Evolutionary conservation across 2,888 invertebrate genomes (phyloP).

Genomic region (Dicycla oo): DNA sequence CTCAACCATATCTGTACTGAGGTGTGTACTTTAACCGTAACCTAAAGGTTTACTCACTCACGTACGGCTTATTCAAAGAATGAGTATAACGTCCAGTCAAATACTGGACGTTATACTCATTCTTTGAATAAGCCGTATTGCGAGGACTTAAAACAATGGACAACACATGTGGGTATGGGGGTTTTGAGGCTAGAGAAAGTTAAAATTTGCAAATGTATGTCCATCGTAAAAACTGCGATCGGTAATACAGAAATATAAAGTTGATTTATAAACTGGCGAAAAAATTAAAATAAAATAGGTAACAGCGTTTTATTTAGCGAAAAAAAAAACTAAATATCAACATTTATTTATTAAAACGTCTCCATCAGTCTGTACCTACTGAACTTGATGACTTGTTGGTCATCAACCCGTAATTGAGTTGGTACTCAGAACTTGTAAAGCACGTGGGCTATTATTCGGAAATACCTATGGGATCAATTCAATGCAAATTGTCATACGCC

Average conservation of each 20-base stretch:
- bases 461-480: conserved; percentile 83
- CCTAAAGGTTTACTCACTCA: conserved; percentile 57
- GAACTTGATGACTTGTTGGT: conserved; percentile 63
- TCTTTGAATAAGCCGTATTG: conserved; percentile 71
- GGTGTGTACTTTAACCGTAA: conserved; percentile 35
- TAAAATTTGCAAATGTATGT: conserved; percentile 83
- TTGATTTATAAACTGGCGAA: conserved; percentile 35
- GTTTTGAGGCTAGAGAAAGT: conserved; percentile 90
- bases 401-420: conserved; percentile 73
- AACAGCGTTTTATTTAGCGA: not conserved
- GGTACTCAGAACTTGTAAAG: conserved; percentile 63
- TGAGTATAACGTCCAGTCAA: conserved; percentile 69
- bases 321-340: not conserved
- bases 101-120: conserved; percentile 69
- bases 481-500: conserved; percentile 86
- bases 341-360: not conserved
- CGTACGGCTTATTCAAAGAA: conserved; percentile 61
- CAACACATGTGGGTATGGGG: conserved; percentile 82
- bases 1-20: not conserved
- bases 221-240: conserved; percentile 69
- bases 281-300: not conserved
- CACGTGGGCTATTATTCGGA: conserved; percentile 81
- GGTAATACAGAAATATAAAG: conserved; percentile 69
- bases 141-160: conserved; percentile 83
- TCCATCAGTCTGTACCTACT: not conserved